Conservation (phyloP, 2,888 invertebrate species). For the Coenonympha arcania region DNA sequence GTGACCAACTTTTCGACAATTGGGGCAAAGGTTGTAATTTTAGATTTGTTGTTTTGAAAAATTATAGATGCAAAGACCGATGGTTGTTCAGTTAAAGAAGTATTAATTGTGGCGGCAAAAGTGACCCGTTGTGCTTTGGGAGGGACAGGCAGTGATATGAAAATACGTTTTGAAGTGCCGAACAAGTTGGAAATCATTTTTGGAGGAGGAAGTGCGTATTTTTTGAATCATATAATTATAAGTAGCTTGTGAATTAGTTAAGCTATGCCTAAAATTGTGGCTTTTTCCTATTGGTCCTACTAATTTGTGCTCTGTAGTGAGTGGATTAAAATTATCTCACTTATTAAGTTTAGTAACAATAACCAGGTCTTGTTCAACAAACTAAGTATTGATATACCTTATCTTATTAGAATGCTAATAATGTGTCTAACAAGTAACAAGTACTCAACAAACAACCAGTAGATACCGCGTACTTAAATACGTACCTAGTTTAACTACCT, state of each 20-base stretch:
- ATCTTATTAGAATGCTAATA: not conserved
- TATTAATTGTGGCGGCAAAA: constrained; percentile 34
- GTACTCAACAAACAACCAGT: too few relatives aligned
- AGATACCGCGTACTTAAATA: too few relatives aligned
- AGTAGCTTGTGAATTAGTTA: too few relatives aligned
- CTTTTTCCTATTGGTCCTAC: too few relatives aligned
- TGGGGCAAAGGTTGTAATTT: too few relatives aligned
- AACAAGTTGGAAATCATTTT: constrained; percentile 71
- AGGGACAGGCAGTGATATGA: constrained; percentile 56
- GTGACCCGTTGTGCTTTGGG: constrained; percentile 25
- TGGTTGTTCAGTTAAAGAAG: not conserved
- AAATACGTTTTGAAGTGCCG: constrained; percentile 69
- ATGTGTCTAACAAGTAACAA: not conserved
- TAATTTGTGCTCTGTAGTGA: too few relatives aligned
- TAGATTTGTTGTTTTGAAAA: not conserved
- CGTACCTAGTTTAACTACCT: not conserved
- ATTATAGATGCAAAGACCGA: not conserved
- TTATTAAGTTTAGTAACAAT: too few relatives aligned
- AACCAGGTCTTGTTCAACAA: too few relatives aligned
- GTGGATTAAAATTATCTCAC: too few relatives aligned
- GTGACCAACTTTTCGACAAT: too few relatives aligned
- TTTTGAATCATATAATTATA: not conserved
- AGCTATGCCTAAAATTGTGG: too few relatives aligned
- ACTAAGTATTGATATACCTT: too few relatives aligned
- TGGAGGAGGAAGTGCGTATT: constrained; percentile 51